Percentiles rank a stretch among this genome's conserved stretches.
Evolutionary conservation across 35 echinoderm and acorn worm genomes (phyloP).

Genomic region (Strongylocentrotus purpuratus): DNA sequence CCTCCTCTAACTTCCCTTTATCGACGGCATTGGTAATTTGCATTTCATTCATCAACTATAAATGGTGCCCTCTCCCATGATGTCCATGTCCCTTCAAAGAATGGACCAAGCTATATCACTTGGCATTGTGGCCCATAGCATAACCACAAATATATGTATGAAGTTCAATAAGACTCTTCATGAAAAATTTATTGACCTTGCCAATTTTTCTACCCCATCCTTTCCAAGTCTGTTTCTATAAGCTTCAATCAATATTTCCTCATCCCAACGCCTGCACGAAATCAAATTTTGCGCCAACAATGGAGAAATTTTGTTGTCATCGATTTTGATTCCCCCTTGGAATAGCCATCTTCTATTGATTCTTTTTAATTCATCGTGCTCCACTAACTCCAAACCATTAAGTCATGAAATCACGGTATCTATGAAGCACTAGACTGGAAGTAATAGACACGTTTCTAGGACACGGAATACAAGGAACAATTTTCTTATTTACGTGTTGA

Average conservation of each 20-base stretch:
- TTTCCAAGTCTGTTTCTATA: not conserved
- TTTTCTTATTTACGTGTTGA: not conserved
- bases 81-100: too few relatives aligned
- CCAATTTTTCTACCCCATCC: not conserved
- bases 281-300: not conserved
- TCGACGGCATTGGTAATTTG: too few relatives aligned
- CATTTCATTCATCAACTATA: too few relatives aligned
- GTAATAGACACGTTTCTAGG: slow-evolving; percentile 3
- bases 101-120: too few relatives aligned
- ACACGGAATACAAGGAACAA: not conserved
- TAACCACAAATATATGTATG: not conserved
- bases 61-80: too few relatives aligned
- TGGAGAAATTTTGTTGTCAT: not conserved
- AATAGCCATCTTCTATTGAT: slow-evolving; percentile 1
- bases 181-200: not conserved
- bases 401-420: not conserved
- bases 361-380: not conserved
- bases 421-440: not conserved
- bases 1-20: too few relatives aligned
- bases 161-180: not conserved
- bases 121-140: not conserved
- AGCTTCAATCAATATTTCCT: not conserved
- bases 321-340: not conserved
- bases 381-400: not conserved
- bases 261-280: not conserved